Conservation (phyloP, 2,797 vertebrate species). For the Botia kubotai region DNA sequence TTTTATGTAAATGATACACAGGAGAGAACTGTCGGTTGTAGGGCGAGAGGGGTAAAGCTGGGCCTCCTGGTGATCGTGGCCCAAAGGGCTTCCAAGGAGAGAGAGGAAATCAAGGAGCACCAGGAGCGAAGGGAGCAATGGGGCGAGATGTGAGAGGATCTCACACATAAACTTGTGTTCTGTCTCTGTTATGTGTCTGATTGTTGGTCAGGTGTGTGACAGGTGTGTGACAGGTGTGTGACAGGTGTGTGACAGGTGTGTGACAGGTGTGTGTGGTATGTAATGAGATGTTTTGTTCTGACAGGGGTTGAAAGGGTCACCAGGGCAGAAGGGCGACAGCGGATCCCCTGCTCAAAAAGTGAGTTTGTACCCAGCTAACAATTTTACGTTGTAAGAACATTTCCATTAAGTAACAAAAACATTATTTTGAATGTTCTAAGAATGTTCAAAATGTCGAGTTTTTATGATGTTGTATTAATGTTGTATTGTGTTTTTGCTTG, state of each 20-base stretch:
- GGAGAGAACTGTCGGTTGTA: slow-evolving; percentile 54
- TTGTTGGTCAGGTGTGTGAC: no score
- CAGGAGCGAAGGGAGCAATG: slow-evolving; percentile 66
- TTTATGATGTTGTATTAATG: no score
- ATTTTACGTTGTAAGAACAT: no score
- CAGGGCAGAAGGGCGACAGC: slow-evolving; percentile 68
- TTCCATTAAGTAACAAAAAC: not conserved
- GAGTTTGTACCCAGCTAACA: not conserved
- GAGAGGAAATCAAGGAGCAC: slow-evolving; percentile 66
- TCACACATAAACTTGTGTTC: not conserved
- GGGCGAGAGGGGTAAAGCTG: slow-evolving; percentile 73
- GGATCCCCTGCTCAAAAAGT: slow-evolving; percentile 63
- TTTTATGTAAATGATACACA: slow-evolving; percentile 37
- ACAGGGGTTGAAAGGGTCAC: no score
- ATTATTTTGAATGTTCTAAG: no score
- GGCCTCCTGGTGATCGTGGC: slow-evolving; percentile 67
- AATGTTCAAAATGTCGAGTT: no score
- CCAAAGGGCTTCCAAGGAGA: slow-evolving; percentile 70
- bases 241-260: no score
- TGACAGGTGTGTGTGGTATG: no score
- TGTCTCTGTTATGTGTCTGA: no score
- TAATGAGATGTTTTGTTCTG: not conserved
- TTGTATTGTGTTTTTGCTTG: no score
- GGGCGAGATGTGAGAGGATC: slow-evolving; percentile 71
- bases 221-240: no score